Base-by-base conservation (phyloP, 2,888 invertebrate genomes). In the Drosophila monieri region DNA sequence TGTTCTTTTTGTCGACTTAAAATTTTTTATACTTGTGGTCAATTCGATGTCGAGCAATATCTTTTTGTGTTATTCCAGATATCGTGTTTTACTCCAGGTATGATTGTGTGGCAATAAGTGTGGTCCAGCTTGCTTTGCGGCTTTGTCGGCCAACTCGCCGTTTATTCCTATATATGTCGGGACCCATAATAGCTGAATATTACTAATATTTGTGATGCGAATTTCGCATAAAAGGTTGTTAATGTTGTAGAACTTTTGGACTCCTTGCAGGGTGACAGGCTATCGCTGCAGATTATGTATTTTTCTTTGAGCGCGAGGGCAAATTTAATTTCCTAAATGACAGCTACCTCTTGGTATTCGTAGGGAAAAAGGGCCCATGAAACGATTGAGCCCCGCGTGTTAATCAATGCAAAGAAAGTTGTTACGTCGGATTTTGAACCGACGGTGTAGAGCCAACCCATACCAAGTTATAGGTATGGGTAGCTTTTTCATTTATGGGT, bases 401-500 rank as follows among this genome's bases (percentile, higher is more conserved):
- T 47, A 0, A 58, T 53, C 14, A 65, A 47, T 41, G 55, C 53
- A 12, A 54, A 65, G 6, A 23, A 21, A 1, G 51, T 65, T 15
- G 49, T 25, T n/a, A 25, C 39, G 2, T 27, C 15, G 12, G 49
- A 46, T 25, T 59, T 65, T 5, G n/a, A 53, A 65, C 21, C 43
- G 35, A 43, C 35, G 21, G 21, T 21, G 21, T 21, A 21, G 3
- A 49, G 35, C 43, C 53, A 48, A n/a, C n/a, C n/a, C n/a, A n/a
- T n/a, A n/a, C n/a, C n/a, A n/a, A n/a, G n/a, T n/a, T n/a, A n/a
- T n/a, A n/a, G n/a, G n/a, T n/a, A n/a, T n/a, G n/a, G n/a, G n/a
- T n/a, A n/a, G n/a, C n/a, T n/a, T n/a, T 25, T 25, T 59, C 58
- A 32, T 41, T 67, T 67, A 9, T 51, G 27, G 27, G 47, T 55